These are phyloP conservation scores for Frankliniella intonsa DNA, from an alignment of 2,888 invertebrate genomes.

Conservation along the genomic window DNA sequence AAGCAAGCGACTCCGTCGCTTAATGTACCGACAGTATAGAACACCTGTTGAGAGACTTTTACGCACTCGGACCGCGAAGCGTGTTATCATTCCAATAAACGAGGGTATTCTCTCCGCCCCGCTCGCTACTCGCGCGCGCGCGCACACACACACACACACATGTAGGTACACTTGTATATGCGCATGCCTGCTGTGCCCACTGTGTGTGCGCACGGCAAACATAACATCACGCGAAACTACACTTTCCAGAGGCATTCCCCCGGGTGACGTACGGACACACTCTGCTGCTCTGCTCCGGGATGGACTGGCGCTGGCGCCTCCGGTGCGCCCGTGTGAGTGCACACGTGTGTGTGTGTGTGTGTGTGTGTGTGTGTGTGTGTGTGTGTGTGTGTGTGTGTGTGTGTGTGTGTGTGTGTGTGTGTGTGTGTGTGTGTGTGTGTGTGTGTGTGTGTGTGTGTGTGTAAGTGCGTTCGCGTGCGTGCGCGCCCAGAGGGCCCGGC, in stretches of 20 bases:
- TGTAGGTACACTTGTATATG: not conserved
- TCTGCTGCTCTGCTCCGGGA: not conserved
- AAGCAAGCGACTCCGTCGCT: no score
- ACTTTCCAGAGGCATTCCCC: constrained; percentile 7
- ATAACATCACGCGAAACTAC: constrained; percentile 24
- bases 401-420: no score
- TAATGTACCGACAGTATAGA: no score
- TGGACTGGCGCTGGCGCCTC: not conserved
- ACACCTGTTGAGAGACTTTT: no score
- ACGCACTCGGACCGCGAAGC: not conserved
- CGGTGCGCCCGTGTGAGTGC: no score
- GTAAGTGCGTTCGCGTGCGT: no score
- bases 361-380: no score
- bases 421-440: no score
- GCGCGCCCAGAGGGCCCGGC: no score
- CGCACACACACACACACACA: not conserved
- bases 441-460: no score
- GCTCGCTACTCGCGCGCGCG: not conserved
- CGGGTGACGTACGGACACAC: constrained; percentile 13
- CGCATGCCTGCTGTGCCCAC: not conserved
- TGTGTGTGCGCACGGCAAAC: not conserved
- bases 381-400: no score
- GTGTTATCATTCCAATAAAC: constrained; percentile 19
- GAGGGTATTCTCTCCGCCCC: constrained; percentile 3
- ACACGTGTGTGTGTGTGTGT: no score